Evolutionary conservation across 2,888 invertebrate genomes (phyloP).

Genomic region (Biston stratarius): DNA sequence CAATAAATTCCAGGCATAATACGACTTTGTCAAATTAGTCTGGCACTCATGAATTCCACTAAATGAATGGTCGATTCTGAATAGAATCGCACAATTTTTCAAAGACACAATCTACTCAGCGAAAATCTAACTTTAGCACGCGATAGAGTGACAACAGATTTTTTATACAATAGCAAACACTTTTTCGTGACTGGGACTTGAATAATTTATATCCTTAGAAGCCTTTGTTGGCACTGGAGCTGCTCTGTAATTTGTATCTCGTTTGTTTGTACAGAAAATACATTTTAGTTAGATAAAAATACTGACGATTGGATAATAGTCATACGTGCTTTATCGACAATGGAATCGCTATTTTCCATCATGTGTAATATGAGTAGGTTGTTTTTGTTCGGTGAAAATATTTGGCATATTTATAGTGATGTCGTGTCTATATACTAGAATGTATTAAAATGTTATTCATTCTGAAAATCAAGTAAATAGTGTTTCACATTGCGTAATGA

Average conservation of each 20-base stretch:
- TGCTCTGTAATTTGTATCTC: slow-evolving; percentile 31
- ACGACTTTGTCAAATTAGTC: neutral
- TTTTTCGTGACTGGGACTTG: slow-evolving; percentile 30
- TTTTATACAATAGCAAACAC: slow-evolving; percentile 29
- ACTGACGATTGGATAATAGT: slow-evolving; percentile 13
- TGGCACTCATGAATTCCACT: neutral
- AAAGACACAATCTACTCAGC: slow-evolving; percentile 20
- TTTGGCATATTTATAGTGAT: neutral
- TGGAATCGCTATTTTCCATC: slow-evolving; percentile 9
- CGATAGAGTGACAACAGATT: slow-evolving; percentile 25
- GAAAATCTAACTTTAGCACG: slow-evolving; percentile 19
- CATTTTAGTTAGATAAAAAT: slow-evolving; percentile 34
- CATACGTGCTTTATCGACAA: slow-evolving; percentile 14
- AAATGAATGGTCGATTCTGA: slow-evolving; percentile 4
- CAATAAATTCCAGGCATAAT: slow-evolving; percentile 1
- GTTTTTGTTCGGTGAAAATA: slow-evolving; percentile 1
- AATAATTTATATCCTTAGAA: slow-evolving; percentile 30
- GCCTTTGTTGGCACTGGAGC: slow-evolving; percentile 30
- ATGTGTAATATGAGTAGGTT: slow-evolving; percentile 5
- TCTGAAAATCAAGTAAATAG: no score
- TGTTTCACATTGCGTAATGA: no score
- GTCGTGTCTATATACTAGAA: neutral
- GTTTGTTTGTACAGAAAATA: slow-evolving; percentile 24
- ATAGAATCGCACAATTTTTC: slow-evolving; percentile 14
- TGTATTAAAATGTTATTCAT: no score